Evolutionary conservation across 2,113 vertebrate species (phyloP).

Genomic region (Ailurus styani): DNA sequence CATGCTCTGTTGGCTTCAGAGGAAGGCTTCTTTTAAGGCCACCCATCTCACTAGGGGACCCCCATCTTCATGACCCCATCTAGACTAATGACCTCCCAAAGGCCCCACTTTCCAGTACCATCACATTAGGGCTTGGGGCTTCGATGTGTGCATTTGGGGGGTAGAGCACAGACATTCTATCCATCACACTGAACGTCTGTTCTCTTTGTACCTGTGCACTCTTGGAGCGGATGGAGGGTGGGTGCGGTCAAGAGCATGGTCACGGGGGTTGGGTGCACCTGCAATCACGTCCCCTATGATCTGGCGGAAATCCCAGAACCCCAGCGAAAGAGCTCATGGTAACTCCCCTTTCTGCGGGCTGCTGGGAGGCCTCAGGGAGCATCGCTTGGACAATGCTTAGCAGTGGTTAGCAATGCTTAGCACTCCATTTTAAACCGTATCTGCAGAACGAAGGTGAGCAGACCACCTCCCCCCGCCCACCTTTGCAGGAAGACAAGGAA

Average conservation of each 20-base stretch:
- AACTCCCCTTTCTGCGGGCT: background rate
- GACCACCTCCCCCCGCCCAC: background rate
- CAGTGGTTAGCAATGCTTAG: background rate
- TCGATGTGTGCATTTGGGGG: background rate
- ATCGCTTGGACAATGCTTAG: accelerated
- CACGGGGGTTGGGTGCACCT: background rate
- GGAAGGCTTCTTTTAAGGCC: background rate
- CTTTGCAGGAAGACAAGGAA: background rate
- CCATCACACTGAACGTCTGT: too few relatives aligned
- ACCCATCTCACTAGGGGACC: background rate
- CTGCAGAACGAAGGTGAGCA: background rate
- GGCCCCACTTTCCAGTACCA: background rate
- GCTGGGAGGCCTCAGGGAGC: too few relatives aligned
- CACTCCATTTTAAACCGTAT: background rate
- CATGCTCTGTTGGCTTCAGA: background rate
- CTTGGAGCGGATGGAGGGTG: background rate
- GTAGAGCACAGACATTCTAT: background rate
- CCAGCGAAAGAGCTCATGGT: background rate
- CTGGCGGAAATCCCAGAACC: background rate
- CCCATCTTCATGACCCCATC: background rate
- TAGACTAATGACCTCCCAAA: background rate
- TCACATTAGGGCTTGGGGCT: background rate
- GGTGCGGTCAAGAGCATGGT: background rate
- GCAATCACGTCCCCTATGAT: background rate
- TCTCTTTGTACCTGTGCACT: background rate